A percentile compares a stretch with the other conserved stretches of the same genome.
Evolutionary conservation across 1,140 invertebrate genomes (phyloP).

Genomic region (Drosophila yakuba): DNA sequence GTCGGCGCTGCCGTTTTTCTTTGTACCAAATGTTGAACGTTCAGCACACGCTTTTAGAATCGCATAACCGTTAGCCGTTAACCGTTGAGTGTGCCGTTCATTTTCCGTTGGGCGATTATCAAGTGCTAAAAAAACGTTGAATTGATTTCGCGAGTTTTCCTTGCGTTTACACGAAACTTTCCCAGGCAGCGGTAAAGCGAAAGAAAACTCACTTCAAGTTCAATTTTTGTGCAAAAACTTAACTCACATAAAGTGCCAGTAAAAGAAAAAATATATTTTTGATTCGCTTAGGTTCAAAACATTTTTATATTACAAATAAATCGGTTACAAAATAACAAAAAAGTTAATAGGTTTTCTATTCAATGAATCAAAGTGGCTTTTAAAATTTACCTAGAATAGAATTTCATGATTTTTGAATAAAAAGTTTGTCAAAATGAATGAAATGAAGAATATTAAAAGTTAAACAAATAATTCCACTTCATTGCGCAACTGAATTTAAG

Average conservation of each 20-base stretch:
- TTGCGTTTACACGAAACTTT: constrained; percentile 3
- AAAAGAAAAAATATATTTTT: too few species aligned
- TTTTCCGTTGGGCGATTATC: constrained; percentile 62
- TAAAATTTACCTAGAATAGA: too few species aligned
- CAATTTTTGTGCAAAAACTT: not conserved
- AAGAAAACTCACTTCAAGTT: not conserved
- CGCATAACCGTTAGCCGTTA: constrained; percentile 17
- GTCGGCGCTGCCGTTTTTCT: constrained; percentile 30
- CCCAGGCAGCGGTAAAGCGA: not conserved
- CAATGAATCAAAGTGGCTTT: too few species aligned
- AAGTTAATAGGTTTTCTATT: too few species aligned
- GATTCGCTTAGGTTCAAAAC: too few species aligned
- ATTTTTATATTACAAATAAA: too few species aligned
- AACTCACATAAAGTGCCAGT: too few species aligned
- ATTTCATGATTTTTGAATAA: too few species aligned
- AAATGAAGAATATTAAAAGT: too few species aligned
- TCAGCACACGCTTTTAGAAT: constrained; percentile 21
- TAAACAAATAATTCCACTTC: too few species aligned
- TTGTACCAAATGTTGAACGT: constrained; percentile 12
- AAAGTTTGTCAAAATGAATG: too few species aligned
- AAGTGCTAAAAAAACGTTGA: constrained; percentile 63
- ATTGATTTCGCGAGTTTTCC: constrained; percentile 44
- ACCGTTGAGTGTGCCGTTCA: constrained; percentile 68
- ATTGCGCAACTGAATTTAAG: not conserved
- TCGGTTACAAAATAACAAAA: too few species aligned